These are phyloP conservation scores for Eunapius fragilis DNA, from an alignment of 37 sponge, comb jelly and placozoan genomes.

Conservation along the genomic window DNA sequence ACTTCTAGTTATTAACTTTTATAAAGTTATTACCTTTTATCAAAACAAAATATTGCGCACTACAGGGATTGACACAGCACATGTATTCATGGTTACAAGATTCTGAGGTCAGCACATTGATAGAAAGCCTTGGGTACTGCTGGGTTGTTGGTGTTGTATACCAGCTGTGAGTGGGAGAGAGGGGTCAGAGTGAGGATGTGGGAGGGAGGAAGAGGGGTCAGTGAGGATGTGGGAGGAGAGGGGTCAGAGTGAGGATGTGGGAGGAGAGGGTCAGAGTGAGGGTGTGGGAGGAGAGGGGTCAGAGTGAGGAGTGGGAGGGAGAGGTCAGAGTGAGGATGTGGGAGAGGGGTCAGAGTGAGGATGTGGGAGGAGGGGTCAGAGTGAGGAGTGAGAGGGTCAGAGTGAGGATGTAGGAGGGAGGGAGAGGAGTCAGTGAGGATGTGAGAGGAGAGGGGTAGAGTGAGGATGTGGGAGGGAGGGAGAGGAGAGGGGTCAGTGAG, in stretches of 20 bases:
- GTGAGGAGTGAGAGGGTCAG: background rate
- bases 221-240: no score
- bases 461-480: background rate
- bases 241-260: background rate
- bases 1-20: conserved; percentile 23
- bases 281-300: no score
- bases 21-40: no score
- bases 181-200: no score
- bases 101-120: conserved; percentile 85
- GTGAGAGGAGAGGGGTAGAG: no score
- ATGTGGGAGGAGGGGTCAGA: no score
- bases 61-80: no score
- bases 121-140: conserved; percentile 80
- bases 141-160: conserved; percentile 79
- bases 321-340: no score
- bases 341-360: background rate
- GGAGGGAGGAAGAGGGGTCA: background rate
- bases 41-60: no score
- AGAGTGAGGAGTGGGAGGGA: no score
- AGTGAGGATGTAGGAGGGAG: background rate
- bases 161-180: conserved; percentile 41
- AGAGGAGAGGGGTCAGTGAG: background rate
- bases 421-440: background rate
- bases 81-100: background rate
- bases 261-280: no score